Base-by-base conservation (phyloP, 2,113 vertebrate genomes). In the Ailurus styani region DNA sequence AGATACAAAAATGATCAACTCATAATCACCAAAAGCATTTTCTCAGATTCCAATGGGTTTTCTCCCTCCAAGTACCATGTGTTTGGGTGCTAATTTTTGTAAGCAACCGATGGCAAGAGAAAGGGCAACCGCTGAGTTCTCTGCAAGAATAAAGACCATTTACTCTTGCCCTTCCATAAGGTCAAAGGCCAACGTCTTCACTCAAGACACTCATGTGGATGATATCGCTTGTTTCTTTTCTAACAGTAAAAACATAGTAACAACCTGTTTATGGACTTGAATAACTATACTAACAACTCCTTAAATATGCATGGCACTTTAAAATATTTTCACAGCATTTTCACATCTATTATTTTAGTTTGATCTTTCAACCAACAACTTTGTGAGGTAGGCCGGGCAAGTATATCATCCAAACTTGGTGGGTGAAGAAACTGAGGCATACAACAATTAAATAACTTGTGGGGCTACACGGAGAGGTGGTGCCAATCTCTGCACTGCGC, bases 361-460 rank as follows among this genome's bases (percentile, higher is more conserved):
- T 86, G 54, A 93, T 90, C 77, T 95, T 96, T 90, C 93, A 66
- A 66, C 31, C 11, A 17, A 96, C 31, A 96, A 91, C 17, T 68
- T 73, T 95, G 54, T 98, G 95, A 97, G 96, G 96, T 97, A 98
- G 91, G 72, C 31, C 45, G 86, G 73, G 73, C 40, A 81, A 73
- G 45, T 79, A 14, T 84, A 75, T 83, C 47, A 93, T 90, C 57
- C 57, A 90, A 85, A 84, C 93, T 54, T 85, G 57, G 64, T 79
- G 40, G 21, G 54, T 87, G 45, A 93, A 79, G 64, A 95, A 93
- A 90, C 55, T 68, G 91, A 98, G 66, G 78, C 82, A 95, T 82
- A 85, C 6, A 62, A 62, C 34, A 92, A 84, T 62, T 87, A 93
- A 91, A 10, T 64, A 85, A 86, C n/a, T 75, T 90, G 21, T 27